Percentiles rank a stretch among this genome's conserved stretches.
These are phyloP conservation scores for Myotis daubentonii DNA, from an alignment of 2,797 vertebrate genomes.

Conservation along the genomic window DNA sequence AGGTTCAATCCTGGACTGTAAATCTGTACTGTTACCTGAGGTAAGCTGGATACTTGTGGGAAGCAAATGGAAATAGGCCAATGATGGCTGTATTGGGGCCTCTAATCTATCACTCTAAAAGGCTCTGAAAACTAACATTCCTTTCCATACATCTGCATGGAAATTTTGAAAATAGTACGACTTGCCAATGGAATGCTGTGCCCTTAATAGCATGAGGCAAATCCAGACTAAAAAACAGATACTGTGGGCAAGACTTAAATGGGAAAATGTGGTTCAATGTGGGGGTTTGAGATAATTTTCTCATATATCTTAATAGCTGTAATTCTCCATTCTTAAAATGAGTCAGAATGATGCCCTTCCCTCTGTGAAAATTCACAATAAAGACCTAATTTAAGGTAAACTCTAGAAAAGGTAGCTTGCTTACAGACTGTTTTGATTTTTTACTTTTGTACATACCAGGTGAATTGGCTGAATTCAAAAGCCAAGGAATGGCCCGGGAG, in stretches of 20 bases:
- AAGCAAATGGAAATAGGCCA: conserved; percentile 19
- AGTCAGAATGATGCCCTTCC: background rate
- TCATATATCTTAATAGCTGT: background rate
- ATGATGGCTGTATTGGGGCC: background rate
- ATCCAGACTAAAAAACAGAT: conserved; percentile 28
- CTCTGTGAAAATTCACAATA: conserved; percentile 22
- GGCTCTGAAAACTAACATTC: conserved; percentile 37
- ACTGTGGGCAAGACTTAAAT: background rate
- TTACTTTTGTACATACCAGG: conserved; percentile 28
- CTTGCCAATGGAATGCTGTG: background rate
- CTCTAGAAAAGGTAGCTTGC: conserved; percentile 8
- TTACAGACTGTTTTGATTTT: background rate
- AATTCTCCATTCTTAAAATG: conserved; percentile 12
- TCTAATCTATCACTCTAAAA: background rate
- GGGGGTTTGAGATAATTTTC: background rate
- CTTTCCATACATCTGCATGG: conserved; percentile 3
- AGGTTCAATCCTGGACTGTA: background rate
- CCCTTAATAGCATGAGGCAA: conserved; percentile 33
- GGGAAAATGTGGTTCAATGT: conserved; percentile 30
- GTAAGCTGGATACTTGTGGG: background rate
- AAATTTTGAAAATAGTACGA: background rate
- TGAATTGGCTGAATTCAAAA: conserved; percentile 49
- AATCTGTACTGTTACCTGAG: background rate
- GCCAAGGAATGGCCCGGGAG: background rate
- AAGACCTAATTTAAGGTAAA: conserved; percentile 38